Evolutionary conservation across 2,113 vertebrate species (phyloP).

Genomic region (Panthera leo): DNA sequence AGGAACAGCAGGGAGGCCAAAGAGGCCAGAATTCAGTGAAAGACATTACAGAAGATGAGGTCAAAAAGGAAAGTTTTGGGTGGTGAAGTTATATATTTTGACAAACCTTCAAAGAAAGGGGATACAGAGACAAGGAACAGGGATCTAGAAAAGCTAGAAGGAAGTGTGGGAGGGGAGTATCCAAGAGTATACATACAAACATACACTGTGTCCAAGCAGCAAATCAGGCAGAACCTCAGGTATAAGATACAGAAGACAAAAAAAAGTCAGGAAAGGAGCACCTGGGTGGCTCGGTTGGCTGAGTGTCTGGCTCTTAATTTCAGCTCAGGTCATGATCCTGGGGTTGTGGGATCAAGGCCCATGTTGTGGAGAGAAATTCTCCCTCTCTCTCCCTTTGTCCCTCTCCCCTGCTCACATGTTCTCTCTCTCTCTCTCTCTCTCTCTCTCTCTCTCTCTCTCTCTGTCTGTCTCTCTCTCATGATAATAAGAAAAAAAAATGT

Average conservation of each 20-base stretch:
- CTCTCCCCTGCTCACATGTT: too few relatives aligned
- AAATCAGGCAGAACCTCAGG: neutral
- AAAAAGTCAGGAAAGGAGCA: too few relatives aligned
- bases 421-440: too few relatives aligned
- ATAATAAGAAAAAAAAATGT: neutral
- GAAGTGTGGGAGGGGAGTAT: neutral
- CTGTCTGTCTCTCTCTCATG: too few relatives aligned
- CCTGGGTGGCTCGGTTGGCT: too few relatives aligned
- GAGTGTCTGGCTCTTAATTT: too few relatives aligned
- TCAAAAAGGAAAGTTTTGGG: neutral
- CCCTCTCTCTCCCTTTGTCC: too few relatives aligned
- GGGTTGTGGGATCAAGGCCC: too few relatives aligned
- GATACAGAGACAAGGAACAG: neutral
- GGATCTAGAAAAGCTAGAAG: neutral
- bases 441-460: too few relatives aligned
- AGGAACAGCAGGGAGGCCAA: neutral
- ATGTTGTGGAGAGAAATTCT: too few relatives aligned
- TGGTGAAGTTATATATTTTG: neutral
- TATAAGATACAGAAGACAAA: neutral
- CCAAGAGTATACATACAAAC: neutral
- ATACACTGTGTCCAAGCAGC: neutral
- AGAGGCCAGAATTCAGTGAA: neutral
- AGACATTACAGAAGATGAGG: neutral
- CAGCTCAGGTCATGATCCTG: too few relatives aligned
- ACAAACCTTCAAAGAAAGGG: neutral